Base-by-base conservation (phyloP, 2,888 invertebrate species). In the Cantharis flavilabris region DNA sequence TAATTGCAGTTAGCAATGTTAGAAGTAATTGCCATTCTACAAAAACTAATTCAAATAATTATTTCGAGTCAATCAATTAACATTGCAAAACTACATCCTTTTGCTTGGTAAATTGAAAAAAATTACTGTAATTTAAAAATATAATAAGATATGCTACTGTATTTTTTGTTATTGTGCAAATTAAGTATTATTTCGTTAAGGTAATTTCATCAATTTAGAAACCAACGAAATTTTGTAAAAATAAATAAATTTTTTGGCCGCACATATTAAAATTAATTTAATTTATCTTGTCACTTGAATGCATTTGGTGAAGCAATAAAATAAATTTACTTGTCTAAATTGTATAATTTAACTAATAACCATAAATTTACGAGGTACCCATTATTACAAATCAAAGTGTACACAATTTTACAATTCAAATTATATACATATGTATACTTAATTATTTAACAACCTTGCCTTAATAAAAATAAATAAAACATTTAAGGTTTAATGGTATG, bases 381-480 rank as follows among this genome's bases (percentile, higher is more conserved):
- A 49, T 49, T 49, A 49, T 49, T 49, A 49, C 49, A 49, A 49
- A 49, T 49, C 49, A 49, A 49, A 49, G 49, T n/a, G 49, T 49
- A 49, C 49, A 49, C n/a, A 49, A 49, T 49, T 49, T 49, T 49
- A 49, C 49, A 49, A 49, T 49, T 49, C 49, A 49, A 49, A 49
- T 49, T 49, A n/a, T 49, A 49, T 49, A 49, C 5, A 49, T 49
- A 49, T 3, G 49, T 49, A 49, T 49, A 49, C 49, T 49, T 49
- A 67, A 11, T 67, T 23, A 67, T 67, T n/a, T 23, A 67, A 23
- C 26, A 67, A 67, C 65, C 65, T 67, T 67, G 65, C n/a, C 49
- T 67, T 67, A 16, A 23, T 67, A 67, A 67, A 65, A 23, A 67
- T 67, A 23, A 67, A 65, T 70, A 74, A 74, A 65, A 16, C 20